Evolutionary conservation across 2,888 invertebrate genomes (phyloP), one percentile per base, ranked within the genome.

Genomic region (Ornithoptera priamus): DNA sequence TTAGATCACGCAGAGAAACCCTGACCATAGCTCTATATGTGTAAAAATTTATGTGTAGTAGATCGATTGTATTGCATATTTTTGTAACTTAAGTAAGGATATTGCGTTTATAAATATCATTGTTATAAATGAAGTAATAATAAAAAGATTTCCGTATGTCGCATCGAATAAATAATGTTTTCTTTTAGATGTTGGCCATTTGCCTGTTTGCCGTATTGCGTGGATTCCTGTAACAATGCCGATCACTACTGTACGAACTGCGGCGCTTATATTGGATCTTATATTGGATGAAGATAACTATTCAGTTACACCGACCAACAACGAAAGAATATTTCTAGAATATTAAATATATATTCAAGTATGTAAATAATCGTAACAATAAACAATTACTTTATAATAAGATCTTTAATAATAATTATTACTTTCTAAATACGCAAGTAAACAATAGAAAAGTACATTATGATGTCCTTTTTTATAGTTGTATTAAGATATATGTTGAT

Each of bases 241-340:
- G 89, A 91, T 71, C 93, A 93, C 75, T 93, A 92, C 70, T 93
- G 93, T 74, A 92, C 93, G 10, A 87, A 89, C 71, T 93, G 93
- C 71, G 87, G 84, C 62, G 81, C 92, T 8, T 93, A 85, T 73
- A 83, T 93, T 70, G 93, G 93, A 24, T 70, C 69, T n/a, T 70
- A 66, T 8, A 36, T 62, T 36, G 57, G 69, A 36, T 70, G 18
- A 66, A 62, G n/a, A n/a, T n/a, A 53, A 53, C 4, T 53, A 18
- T 46, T 46, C 12, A 46, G 18, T 7, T n/a, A 4, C 6, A n/a
- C 6, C 6, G 8, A 53, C 1, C 18, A 5, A 2, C 1, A 15
- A n/a, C 6, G 18, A 53, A 53, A 7, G 53, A 18, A 7, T n/a
- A 53, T 53, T n/a, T 18, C 6, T 18, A n/a, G 53, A 53, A 53